A percentile compares a stretch with the other conserved stretches of the same genome.
phyloP scores from a whole-genome alignment of 1,140 invertebrate genomes.

The Trichonephila inaurata region DNA sequence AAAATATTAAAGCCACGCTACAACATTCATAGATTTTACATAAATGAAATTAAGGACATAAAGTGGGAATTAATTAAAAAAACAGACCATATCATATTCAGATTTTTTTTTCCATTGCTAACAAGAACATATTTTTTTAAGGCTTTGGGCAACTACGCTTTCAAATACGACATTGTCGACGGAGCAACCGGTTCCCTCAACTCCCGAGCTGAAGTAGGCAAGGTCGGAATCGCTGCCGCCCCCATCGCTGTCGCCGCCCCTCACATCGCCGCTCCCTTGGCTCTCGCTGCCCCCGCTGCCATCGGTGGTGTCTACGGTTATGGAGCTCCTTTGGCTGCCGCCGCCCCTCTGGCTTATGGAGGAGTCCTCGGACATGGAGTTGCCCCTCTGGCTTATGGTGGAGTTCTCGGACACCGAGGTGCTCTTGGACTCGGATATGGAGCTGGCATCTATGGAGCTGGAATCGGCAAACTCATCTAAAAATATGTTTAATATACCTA shows the following conservation, averaged over 20 bases:
- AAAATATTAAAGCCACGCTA: too few relatives aligned
- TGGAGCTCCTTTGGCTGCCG: conserved; percentile 11
- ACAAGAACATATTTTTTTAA: background rate
- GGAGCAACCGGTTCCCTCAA: background rate
- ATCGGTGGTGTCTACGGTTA: background rate
- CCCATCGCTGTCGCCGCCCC: too few relatives aligned
- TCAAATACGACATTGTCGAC: background rate
- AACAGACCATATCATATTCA: too few relatives aligned
- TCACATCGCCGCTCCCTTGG: too few relatives aligned
- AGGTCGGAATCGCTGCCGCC: background rate
- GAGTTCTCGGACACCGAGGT: background rate
- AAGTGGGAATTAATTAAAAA: too few relatives aligned
- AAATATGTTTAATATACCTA: too few relatives aligned
- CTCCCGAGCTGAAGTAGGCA: conserved; percentile 12
- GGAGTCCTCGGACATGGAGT: background rate
- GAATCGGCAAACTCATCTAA: conserved; percentile 9
- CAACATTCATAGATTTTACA: too few relatives aligned
- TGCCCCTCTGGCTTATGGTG: background rate
- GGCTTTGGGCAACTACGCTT: background rate
- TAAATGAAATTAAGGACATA: too few relatives aligned
- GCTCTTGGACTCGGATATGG: background rate
- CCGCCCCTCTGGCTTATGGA: background rate
- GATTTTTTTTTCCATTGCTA: too few relatives aligned
- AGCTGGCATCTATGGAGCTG: background rate
- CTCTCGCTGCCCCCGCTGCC: too few relatives aligned